Conservation (phyloP, 2,797 vertebrate genomes). For the Malacoctenus gilli region DNA sequence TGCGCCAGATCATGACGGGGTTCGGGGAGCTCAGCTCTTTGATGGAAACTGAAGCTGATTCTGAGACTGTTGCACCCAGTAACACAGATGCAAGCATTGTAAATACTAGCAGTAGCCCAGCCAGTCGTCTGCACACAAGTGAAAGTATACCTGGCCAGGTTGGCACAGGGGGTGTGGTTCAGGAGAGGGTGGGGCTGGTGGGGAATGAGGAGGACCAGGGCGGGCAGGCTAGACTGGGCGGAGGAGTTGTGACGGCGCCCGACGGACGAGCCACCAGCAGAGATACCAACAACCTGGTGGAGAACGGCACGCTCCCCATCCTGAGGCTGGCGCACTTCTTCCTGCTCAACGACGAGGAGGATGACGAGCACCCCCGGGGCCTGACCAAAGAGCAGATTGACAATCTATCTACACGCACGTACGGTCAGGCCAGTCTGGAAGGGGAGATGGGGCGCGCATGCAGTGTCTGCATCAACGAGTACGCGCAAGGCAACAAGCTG, state of each 20-base stretch:
- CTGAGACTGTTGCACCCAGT: conserved; percentile 77
- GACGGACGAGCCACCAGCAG: conserved; percentile 78
- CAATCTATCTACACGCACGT: conserved; percentile 93
- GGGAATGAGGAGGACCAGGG: conserved; percentile 63
- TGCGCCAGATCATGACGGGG: conserved; percentile 95
- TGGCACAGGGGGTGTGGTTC: conserved; percentile 48
- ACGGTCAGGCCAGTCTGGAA: conserved; percentile 87
- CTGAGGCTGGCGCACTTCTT: conserved; percentile 93
- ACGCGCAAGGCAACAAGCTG: conserved; percentile 94
- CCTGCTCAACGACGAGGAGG: conserved; percentile 90
- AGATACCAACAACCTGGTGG: conserved; percentile 88
- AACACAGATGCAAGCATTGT: conserved; percentile 57
- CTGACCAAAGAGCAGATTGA: conserved; percentile 99
- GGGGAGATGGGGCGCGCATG: conserved; percentile 88
- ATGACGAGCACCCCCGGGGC: conserved; percentile 86
- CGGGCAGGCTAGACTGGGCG: conserved; percentile 68
- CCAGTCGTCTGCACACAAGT: conserved; percentile 60
- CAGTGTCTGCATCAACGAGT: conserved; percentile 96
- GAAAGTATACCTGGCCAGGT: conserved; percentile 60
- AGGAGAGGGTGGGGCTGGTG: conserved; percentile 62
- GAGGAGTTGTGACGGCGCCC: conserved; percentile 54
- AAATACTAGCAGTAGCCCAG: conserved; percentile 43
- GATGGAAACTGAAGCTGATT: conserved; percentile 92
- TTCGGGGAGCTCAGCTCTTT: conserved; percentile 94
- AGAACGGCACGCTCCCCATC: conserved; percentile 90